phyloP scores from a whole-genome alignment of 53 echinoderm and acorn worm genomes.

The Patiria pectinifera region DNA sequence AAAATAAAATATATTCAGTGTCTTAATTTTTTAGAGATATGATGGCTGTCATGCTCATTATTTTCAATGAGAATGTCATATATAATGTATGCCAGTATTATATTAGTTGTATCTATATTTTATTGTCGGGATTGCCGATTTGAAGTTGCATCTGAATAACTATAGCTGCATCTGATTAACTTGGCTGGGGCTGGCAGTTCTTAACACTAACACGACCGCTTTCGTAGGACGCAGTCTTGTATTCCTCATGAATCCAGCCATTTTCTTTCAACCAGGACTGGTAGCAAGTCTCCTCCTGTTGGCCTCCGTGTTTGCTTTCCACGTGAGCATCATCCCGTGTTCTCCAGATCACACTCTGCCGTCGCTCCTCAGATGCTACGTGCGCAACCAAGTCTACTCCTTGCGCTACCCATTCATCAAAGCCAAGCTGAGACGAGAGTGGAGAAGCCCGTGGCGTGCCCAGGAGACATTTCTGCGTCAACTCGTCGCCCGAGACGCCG shows the following conservation, averaged over 20 bases:
- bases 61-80: too few species aligned
- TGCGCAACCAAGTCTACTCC: not conserved
- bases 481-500: slow-evolving; percentile 34
- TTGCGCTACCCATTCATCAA: not conserved
- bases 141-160: too few species aligned
- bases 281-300: not conserved
- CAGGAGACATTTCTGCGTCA: slow-evolving; percentile 63
- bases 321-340: slow-evolving; percentile 17
- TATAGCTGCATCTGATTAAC: too few species aligned
- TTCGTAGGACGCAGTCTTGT: too few species aligned
- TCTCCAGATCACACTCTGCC: not conserved
- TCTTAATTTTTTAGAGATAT: too few species aligned
- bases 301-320: not conserved
- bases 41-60: too few species aligned
- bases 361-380: not conserved
- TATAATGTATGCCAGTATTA: too few species aligned
- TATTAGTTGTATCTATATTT: too few species aligned
- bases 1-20: too few species aligned
- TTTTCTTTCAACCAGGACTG: not conserved
- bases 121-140: too few species aligned
- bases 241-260: not conserved
- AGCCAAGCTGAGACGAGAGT: not conserved
- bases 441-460: slow-evolving; percentile 48
- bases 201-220: not conserved
- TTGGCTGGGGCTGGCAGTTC: not conserved